Percentiles rank a stretch among this genome's conserved stretches.
Evolutionary conservation across 2,888 invertebrate genomes (phyloP).

Genomic region (Yponomeuta plumbellus): DNA sequence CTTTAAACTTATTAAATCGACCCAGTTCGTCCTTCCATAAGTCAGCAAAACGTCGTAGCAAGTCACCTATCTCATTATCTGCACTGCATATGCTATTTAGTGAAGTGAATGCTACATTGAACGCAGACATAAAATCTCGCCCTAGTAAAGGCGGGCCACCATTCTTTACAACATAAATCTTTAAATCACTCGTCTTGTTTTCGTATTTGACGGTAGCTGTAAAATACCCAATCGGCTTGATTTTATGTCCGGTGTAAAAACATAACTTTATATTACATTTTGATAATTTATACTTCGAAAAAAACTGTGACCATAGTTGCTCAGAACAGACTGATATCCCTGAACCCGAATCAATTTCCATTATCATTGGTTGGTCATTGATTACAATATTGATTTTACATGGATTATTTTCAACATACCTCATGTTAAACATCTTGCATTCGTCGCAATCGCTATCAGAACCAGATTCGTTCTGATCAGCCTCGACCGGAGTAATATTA

Average conservation of each 20-base stretch:
- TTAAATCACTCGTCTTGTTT: conserved; percentile 17
- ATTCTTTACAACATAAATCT: conserved; percentile 26
- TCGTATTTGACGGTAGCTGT: conserved; percentile 15
- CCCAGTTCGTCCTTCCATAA: conserved; percentile 24
- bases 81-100: not conserved
- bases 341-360: conserved; percentile 11
- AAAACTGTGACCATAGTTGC: not conserved
- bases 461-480: not conserved
- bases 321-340: not conserved
- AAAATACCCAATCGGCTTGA: conserved; percentile 25
- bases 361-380: not conserved
- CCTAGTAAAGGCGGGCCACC: conserved; percentile 25
- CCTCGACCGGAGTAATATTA: not conserved
- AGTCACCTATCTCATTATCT: conserved; percentile 10
- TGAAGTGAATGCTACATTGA: conserved; percentile 16
- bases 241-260: conserved; percentile 28
- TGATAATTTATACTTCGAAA: not conserved
- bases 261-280: conserved; percentile 25
- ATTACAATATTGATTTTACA: not conserved
- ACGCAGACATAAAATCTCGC: conserved; percentile 24
- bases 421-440: conserved; percentile 10
- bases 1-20: conserved; percentile 25
- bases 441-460: conserved; percentile 7
- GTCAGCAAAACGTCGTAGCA: conserved; percentile 18
- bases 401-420: conserved; percentile 8